Percentiles rank a stretch among this genome's conserved stretches.
These are phyloP conservation scores for Mobula birostris DNA, from an alignment of 2,113 vertebrate genomes.

Conservation along the genomic window DNA sequence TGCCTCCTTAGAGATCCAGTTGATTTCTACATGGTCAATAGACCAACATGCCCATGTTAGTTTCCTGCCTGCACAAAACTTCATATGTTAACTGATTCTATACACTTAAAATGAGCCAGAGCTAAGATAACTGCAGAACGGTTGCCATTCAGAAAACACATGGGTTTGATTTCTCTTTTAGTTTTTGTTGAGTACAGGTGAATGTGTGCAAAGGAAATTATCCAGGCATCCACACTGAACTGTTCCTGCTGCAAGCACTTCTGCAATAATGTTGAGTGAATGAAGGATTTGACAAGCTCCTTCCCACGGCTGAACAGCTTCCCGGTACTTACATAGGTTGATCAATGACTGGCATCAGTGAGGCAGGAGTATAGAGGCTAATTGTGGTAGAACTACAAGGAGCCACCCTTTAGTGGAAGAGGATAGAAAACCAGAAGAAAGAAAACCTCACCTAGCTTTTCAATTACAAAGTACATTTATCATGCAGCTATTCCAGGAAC, in stretches of 20 bases:
- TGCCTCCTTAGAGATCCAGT: not conserved
- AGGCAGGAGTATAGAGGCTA: not conserved
- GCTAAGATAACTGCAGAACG: not conserved
- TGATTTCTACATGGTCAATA: not conserved
- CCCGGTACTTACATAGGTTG: not conserved
- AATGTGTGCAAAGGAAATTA: not conserved
- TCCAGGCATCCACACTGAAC: not conserved
- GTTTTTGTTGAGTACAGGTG: not conserved
- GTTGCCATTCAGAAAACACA: not conserved
- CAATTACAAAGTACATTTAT: too few species aligned
- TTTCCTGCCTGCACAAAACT: not conserved
- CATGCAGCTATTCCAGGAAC: not conserved
- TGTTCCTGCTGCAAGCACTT: not conserved
- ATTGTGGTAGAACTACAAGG: not conserved
- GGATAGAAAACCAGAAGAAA: not conserved
- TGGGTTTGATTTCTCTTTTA: not conserved
- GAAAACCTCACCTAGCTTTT: not conserved
- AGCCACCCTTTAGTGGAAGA: not conserved
- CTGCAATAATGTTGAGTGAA: not conserved
- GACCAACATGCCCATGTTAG: not conserved
- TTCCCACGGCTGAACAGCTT: not conserved
- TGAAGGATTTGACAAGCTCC: not conserved
- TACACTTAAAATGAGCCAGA: not conserved
- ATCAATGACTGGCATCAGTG: not conserved
- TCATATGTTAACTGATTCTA: not conserved